phyloP scores from a whole-genome alignment of 2,113 vertebrate species.

The Grallaria varia region DNA sequence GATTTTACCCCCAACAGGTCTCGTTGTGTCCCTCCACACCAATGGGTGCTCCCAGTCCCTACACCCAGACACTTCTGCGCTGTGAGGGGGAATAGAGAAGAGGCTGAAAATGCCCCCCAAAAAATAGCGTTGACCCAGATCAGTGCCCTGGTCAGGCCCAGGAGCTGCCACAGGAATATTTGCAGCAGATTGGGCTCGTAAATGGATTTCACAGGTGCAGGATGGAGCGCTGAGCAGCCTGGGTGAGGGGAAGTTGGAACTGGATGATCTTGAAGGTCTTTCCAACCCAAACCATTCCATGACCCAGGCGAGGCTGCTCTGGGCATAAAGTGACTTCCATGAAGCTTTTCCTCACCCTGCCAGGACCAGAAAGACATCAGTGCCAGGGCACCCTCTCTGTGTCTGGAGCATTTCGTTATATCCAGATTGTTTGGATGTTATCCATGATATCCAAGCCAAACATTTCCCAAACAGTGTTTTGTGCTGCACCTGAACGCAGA shows the following conservation, averaged over 20 bases:
- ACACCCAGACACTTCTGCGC: background rate
- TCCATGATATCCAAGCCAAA: background rate
- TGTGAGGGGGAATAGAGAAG: background rate
- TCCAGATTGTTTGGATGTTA: no score
- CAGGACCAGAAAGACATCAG: background rate
- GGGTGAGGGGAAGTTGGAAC: background rate
- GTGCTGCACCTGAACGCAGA: background rate
- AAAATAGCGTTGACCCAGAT: background rate
- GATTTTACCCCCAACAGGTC: background rate
- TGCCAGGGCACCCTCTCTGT: background rate
- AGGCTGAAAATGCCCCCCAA: background rate
- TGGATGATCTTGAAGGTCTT: background rate
- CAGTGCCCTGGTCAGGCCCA: background rate
- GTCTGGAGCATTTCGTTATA: fast-evolving
- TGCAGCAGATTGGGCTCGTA: background rate
- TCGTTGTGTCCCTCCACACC: background rate
- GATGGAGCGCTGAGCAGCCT: background rate
- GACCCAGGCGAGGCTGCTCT: background rate
- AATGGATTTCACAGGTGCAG: background rate
- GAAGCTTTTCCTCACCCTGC: background rate
- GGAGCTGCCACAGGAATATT: background rate
- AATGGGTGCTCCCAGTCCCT: fast-evolving
- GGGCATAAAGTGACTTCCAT: fast-evolving
- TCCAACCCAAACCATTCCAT: background rate
- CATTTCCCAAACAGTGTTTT: fast-evolving